Evolutionary conservation across 2,797 vertebrate species (phyloP), one percentile per base, ranked within the genome.

Genomic region (Rhadinocentrus ornatus): DNA sequence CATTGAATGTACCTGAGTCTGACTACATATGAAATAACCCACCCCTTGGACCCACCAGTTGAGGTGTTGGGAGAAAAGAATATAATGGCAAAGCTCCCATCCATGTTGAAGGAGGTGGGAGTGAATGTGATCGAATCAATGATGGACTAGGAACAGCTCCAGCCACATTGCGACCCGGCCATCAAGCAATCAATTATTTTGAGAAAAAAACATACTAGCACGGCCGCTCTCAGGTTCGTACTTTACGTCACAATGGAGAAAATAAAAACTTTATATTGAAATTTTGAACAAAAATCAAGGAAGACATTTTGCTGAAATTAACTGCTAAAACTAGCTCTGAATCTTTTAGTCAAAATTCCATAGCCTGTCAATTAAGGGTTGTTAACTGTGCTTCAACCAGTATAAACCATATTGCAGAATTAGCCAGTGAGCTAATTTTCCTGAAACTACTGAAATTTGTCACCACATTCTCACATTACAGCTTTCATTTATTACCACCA

Each of bases 401-500:
- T 60, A 59, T 44, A 63, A 48, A 71, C 62, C 32, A 61, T 68
- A 56, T 62, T 44, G 55, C 59, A 54, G 63, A 62, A 55, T 62
- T 31, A 34, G 69, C 41, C 67, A 65, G 67, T 32, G 8, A 66
- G 61, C 39, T 24, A 2, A 2, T 34, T 1, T 20, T 67, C 26
- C 16, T 61, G 12, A 11, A 63, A 35, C 27, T 27, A 20, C 35
- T 16, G 29, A 66, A 31, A 39, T 65, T 73, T 65, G 3, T 37
- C 29, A 55, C 8, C 41, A 57, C 37, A n/a, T 74, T 58, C 46
- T 67, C 71, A 61, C 66, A 57, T 69, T 68, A n/a, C 29, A 22
- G 15, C 67, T 68, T 71, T 8, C 67, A 62, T 77, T 77, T 64
- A 73, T 77, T 61, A 63, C 48, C 67, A 67, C 69, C 62, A 63